Conservation (phyloP, 2,113 vertebrate genomes). For the Trichomycterus rosablanca region DNA sequence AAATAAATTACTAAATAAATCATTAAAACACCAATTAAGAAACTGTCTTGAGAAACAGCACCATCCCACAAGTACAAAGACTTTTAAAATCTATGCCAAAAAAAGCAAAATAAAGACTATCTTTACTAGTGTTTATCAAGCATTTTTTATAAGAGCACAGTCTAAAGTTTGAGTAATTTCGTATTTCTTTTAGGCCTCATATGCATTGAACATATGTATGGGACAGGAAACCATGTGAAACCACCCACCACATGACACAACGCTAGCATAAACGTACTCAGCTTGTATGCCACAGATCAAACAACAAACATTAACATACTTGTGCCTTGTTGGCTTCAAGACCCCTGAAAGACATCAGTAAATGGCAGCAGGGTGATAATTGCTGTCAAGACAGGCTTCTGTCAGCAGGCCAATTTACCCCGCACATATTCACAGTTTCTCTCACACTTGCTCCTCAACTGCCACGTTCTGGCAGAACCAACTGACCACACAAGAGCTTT, state of each 20-base stretch:
- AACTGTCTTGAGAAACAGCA: no score
- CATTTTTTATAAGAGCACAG: neutral
- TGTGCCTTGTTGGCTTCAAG: constrained; percentile 43
- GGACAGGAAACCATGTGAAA: constrained; percentile 12
- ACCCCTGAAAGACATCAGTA: constrained; percentile 52
- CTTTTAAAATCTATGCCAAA: no score
- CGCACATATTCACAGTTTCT: constrained; percentile 16
- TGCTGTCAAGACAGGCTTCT: constrained; percentile 48
- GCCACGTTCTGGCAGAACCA: constrained; percentile 1
- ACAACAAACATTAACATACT: constrained; percentile 51
- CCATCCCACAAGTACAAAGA: no score
- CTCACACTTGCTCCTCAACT: neutral
- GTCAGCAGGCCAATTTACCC: constrained; percentile 47
- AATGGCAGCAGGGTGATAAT: constrained; percentile 49
- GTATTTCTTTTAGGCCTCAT: neutral
- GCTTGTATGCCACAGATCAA: constrained; percentile 20
- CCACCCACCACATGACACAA: constrained; percentile 4
- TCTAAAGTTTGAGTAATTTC: neutral
- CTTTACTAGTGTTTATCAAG: no score
- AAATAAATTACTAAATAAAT: no score
- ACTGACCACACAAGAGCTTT: neutral
- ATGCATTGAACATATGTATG: neutral
- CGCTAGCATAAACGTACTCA: neutral
- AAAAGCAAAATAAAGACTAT: neutral
- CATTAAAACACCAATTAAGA: no score